Evolutionary conservation across 2,888 invertebrate species (phyloP), one percentile per base, ranked within the genome.

Genomic region (Ryuthela nishihirai): DNA sequence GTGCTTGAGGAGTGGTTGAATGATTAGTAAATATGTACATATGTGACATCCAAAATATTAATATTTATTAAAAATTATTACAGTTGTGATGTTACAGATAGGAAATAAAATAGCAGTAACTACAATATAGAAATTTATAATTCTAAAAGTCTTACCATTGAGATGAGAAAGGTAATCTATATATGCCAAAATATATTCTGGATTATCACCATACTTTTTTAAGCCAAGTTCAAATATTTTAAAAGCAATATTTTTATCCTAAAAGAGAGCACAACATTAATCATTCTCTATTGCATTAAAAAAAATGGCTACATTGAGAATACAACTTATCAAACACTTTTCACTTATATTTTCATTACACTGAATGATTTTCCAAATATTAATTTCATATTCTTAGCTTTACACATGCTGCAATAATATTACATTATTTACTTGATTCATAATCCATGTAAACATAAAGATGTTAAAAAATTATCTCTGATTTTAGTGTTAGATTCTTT

Each of bases 101-200:
- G 9, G 29, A n/a, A 10, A 10, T 29, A n/a, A 29, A 9, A 29
- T 9, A 10, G 29, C n/a, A 29, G n/a, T 9, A 35, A 25, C 6
- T 36, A 18, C n/a, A 21, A 25, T 7, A 10, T 5, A 34, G 26
- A 18, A 21, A 23, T 24, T 24, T 10, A 6, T 5, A 23, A 44
- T 7, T 24, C 34, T 40, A 17, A 26, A 64, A n/a, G n/a, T n/a
- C 66, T 58, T 70, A 88, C 89, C 90, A 75, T 99, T 99, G 35
- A 99, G 79, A 83, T 98, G 97, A 7, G 95, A 93, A 50, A 97
- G 76, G 70, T 97, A 99, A 75, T 99, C 97, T 59, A 99, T 90
- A 72, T 98, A 99, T 69, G 91, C 89, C 65, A 92, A 80, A 54
- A 97, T 88, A 70, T 95, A 99, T 68, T 97, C 95, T 0, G 97